A percentile compares a stretch with the other conserved stretches of the same genome.
Conservation (phyloP, 2,797 vertebrate species). For the Xenentodon cancila region DNA sequence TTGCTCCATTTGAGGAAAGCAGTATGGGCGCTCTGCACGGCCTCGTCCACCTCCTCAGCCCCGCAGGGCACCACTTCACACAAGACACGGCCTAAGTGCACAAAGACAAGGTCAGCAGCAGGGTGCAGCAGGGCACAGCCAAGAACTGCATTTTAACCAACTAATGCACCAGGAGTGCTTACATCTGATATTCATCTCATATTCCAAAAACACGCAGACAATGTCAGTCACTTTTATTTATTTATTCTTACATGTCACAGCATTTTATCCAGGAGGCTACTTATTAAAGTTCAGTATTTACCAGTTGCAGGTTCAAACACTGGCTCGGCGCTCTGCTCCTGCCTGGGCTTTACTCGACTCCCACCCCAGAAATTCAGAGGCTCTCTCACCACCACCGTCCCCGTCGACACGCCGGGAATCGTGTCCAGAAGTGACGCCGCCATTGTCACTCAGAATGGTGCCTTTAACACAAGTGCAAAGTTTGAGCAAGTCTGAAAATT, state of each 20-base stretch:
- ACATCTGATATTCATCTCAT: background rate
- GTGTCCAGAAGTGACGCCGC: constrained; percentile 67
- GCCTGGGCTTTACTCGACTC: constrained; percentile 77
- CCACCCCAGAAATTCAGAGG: constrained; percentile 90
- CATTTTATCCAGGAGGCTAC: no score
- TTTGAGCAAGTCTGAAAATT: no score
- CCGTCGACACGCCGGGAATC: constrained; percentile 76
- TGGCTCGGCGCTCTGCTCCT: constrained; percentile 79
- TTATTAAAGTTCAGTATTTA: constrained; percentile 39
- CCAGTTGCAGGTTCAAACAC: constrained; percentile 94
- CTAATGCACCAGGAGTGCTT: no score
- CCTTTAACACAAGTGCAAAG: constrained; percentile 1
- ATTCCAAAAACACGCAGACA: no score
- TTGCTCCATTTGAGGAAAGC: constrained; percentile 91
- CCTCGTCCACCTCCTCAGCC: constrained; percentile 89
- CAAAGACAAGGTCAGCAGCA: background rate
- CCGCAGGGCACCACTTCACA: constrained; percentile 88
- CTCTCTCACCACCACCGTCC: constrained; percentile 78
- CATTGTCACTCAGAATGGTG: constrained; percentile 49
- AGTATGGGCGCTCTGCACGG: constrained; percentile 87
- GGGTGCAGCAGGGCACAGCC: no score
- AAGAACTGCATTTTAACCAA: no score
- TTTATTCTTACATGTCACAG: no score
- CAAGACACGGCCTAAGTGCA: constrained; percentile 85
- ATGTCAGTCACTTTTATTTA: no score